phyloP scores from a whole-genome alignment of 2,888 invertebrate species.

The Argyresthia goedartella region DNA sequence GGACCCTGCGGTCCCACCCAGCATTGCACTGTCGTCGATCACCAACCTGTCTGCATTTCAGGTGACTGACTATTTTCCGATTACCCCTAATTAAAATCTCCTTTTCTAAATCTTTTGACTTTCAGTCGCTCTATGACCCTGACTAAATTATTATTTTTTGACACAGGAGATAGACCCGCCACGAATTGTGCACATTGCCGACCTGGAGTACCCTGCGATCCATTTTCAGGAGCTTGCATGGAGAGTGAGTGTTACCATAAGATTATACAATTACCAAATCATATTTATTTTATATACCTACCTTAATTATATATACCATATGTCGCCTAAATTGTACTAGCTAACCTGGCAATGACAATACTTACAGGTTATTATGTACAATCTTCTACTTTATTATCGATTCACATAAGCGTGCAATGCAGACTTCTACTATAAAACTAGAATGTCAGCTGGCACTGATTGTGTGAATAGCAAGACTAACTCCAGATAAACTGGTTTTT shows the following conservation, averaged over 20 bases:
- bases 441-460: slow-evolving; percentile 43
- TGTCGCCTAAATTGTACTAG: slow-evolving; percentile 15
- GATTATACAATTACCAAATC: not conserved
- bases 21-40: slow-evolving; percentile 85
- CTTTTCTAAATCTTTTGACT: not conserved
- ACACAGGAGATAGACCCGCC: slow-evolving; percentile 28
- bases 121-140: not conserved
- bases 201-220: slow-evolving; percentile 82
- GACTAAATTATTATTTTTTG: not conserved
- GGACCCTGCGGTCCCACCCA: slow-evolving; percentile 81
- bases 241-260: slow-evolving; percentile 75
- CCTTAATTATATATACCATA: not conserved
- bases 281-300: not conserved
- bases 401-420: slow-evolving; percentile 34
- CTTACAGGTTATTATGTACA: slow-evolving; percentile 6
- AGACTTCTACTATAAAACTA: slow-evolving; percentile 44
- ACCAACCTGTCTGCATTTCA: slow-evolving; percentile 86
- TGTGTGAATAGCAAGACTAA: slow-evolving; percentile 65
- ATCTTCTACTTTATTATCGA: slow-evolving; percentile 2
- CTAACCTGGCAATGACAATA: slow-evolving; percentile 9
- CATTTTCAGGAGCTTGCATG: slow-evolving; percentile 84
- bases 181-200: slow-evolving; percentile 82
- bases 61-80: slow-evolving; percentile 46
- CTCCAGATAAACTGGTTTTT: slow-evolving; percentile 68
- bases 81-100: not conserved